phyloP scores from a whole-genome alignment of 2,797 vertebrate genomes.

The Sebastiscus albofasciatus region DNA sequence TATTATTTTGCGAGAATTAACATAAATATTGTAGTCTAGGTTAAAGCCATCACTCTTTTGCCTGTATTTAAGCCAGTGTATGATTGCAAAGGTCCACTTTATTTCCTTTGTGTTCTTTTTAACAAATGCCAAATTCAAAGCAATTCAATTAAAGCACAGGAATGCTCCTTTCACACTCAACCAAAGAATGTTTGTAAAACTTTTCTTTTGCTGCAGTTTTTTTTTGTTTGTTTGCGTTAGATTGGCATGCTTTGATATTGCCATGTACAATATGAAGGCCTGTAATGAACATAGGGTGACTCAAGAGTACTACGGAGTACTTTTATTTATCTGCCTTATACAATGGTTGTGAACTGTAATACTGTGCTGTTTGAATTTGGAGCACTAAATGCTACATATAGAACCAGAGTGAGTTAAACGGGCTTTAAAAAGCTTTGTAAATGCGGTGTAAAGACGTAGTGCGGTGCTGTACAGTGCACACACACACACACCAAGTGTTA shows the following conservation, averaged over 20 bases:
- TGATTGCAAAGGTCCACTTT: conserved; percentile 63
- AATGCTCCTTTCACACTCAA: conserved; percentile 82
- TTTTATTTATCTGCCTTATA: conserved; percentile 78
- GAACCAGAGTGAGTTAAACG: conserved; percentile 47
- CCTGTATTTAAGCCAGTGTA: conserved; percentile 80
- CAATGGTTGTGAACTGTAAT: conserved; percentile 87
- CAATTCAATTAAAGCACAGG: conserved; percentile 80
- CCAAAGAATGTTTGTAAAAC: conserved; percentile 81
- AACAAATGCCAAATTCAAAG: conserved; percentile 69
- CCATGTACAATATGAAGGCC: conserved; percentile 49
- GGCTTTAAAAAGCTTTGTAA: conserved; percentile 66
- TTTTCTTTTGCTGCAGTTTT: conserved; percentile 44
- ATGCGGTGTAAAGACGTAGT: conserved; percentile 59
- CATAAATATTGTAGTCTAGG: conserved; percentile 67
- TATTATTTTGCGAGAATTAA: conserved; percentile 73
- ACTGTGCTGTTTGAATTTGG: conserved; percentile 83
- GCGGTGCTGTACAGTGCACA: conserved; percentile 57
- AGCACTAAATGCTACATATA: conserved; percentile 53
- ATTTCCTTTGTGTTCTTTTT: conserved; percentile 63
- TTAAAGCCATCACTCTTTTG: conserved; percentile 68
- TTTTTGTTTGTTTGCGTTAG: conserved; percentile 32
- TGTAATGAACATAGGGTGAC: conserved; percentile 57
- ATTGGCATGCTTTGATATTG: conserved; percentile 65
- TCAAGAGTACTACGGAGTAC: conserved; percentile 39
- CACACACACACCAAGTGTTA: conserved; percentile 49